phyloP scores from a whole-genome alignment of 2,888 invertebrate genomes.

The Hydrotaea cyrtoneurina region DNA sequence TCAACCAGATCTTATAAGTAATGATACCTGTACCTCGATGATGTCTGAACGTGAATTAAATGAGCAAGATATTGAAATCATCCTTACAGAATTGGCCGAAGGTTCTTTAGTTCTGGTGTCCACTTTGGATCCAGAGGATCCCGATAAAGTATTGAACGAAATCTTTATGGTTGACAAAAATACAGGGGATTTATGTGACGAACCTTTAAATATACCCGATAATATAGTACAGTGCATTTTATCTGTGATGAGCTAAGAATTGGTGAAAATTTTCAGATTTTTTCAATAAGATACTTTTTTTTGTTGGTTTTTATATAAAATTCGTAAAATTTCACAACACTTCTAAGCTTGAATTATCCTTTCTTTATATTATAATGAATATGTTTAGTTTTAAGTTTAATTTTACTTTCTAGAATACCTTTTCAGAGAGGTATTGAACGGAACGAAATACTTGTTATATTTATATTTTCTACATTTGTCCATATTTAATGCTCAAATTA shows the following conservation, averaged over 20 bases:
- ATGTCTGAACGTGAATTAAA: conserved; percentile 64
- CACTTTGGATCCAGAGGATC: conserved; percentile 75
- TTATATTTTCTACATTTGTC: background rate
- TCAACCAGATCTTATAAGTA: conserved; percentile 14
- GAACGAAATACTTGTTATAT: background rate
- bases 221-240: conserved; percentile 79
- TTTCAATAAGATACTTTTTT: conserved; percentile 2
- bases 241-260: conserved; percentile 74
- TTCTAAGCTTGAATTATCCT: conserved; percentile 4
- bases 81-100: conserved; percentile 76
- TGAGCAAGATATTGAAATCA: conserved; percentile 76
- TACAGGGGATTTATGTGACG: conserved; percentile 77
- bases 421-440: background rate
- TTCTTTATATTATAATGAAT: conserved; percentile 1
- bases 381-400: background rate
- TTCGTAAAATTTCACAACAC: background rate
- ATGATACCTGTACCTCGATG: conserved; percentile 46
- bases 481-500: background rate
- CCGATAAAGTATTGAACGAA: conserved; percentile 77
- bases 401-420: background rate
- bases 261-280: background rate
- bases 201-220: conserved; percentile 79
- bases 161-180: conserved; percentile 78
- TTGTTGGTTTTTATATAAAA: background rate
- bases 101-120: conserved; percentile 79